Percentiles rank a stretch among this genome's conserved stretches.
phyloP scores from a whole-genome alignment of 2,113 vertebrate species.

The Thunnus thynnus region DNA sequence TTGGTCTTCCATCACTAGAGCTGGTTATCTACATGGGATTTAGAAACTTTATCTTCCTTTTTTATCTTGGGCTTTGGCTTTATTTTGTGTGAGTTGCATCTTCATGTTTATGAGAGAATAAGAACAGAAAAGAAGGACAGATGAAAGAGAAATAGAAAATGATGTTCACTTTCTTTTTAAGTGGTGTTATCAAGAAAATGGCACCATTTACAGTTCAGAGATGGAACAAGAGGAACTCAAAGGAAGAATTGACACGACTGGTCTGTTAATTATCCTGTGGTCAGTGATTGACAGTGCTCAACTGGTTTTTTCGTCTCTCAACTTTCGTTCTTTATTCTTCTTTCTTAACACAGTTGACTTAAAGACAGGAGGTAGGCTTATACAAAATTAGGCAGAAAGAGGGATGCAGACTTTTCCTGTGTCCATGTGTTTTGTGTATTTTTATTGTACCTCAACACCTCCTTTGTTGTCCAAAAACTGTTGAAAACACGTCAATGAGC shows the following conservation, averaged over 20 bases:
- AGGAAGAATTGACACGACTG: slow-evolving; percentile 46
- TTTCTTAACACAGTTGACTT: slow-evolving; percentile 5
- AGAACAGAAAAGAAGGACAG: slow-evolving; percentile 9
- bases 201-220: slow-evolving; percentile 50
- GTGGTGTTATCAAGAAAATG: slow-evolving; percentile 65
- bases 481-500: no score
- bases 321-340: not conserved
- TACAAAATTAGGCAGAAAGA: not conserved
- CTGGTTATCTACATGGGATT: not conserved
- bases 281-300: slow-evolving; percentile 55
- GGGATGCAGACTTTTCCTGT: not conserved
- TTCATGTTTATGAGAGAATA: not conserved
- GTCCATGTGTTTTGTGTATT: not conserved
- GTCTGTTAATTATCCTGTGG: slow-evolving; percentile 46
- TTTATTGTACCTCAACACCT: not conserved
- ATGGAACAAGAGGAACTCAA: slow-evolving; percentile 28
- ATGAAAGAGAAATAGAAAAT: slow-evolving; percentile 43
- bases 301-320: slow-evolving; percentile 1
- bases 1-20: not conserved
- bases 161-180: slow-evolving; percentile 41
- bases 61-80: not conserved
- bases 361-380: not conserved
- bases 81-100: slow-evolving; percentile 2
- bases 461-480: no score
- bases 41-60: not conserved